phyloP scores from a whole-genome alignment of 2,888 invertebrate genomes.

The Scrobipalpa costella region DNA sequence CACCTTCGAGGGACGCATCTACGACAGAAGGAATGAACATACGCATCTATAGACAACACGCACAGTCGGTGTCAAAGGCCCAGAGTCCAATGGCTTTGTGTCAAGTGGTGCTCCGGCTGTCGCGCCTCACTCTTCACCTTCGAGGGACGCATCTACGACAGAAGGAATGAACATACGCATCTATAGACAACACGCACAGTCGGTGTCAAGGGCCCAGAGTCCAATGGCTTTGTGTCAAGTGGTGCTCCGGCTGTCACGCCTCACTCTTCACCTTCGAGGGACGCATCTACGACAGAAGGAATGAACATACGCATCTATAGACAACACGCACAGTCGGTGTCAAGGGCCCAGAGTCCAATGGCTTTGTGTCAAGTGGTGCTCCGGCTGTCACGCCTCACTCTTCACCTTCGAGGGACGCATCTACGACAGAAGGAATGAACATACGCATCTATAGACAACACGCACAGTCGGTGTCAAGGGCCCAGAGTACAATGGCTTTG shows the following conservation, averaged over 20 bases:
- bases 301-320: slow-evolving; percentile 37
- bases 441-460: slow-evolving; percentile 34
- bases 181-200: slow-evolving; percentile 33
- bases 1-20: slow-evolving; percentile 4
- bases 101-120: slow-evolving; percentile 35
- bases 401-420: slow-evolving; percentile 8
- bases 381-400: slow-evolving; percentile 37
- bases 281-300: slow-evolving; percentile 21
- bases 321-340: slow-evolving; percentile 37
- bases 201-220: slow-evolving; percentile 37
- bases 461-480: slow-evolving; percentile 40
- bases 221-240: slow-evolving; percentile 39
- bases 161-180: slow-evolving; percentile 38
- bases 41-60: slow-evolving; percentile 33
- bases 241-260: slow-evolving; percentile 36
- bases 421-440: slow-evolving; percentile 29
- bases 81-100: slow-evolving; percentile 38
- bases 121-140: slow-evolving; percentile 33
- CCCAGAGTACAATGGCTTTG: slow-evolving; percentile 38
- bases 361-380: slow-evolving; percentile 38
- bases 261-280: slow-evolving; percentile 27
- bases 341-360: slow-evolving; percentile 36
- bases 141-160: background rate
- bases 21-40: slow-evolving; percentile 32
- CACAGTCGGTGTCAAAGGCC: slow-evolving; percentile 40